Percentiles rank a stretch among this genome's conserved stretches.
Conservation (phyloP, 2,888 invertebrate species). For the Leucophora obtusa region DNA sequence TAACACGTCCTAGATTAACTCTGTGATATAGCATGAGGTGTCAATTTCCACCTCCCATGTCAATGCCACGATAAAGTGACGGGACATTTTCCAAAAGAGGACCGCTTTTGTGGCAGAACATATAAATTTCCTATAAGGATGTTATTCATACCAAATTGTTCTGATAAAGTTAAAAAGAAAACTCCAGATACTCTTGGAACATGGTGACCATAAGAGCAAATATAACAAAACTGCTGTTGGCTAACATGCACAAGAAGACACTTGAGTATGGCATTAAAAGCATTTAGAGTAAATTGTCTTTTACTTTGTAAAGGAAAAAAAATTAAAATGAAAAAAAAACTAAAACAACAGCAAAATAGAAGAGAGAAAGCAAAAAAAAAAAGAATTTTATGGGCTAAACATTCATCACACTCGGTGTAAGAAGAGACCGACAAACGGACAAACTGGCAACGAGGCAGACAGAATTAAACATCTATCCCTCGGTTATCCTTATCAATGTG, state of each 20-base stretch:
- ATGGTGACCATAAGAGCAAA: not conserved
- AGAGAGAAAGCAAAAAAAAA: slow-evolving; percentile 7
- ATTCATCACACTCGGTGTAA: slow-evolving; percentile 41
- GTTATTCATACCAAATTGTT: too few species aligned
- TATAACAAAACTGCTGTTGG: slow-evolving; percentile 18
- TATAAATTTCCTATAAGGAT: too few species aligned
- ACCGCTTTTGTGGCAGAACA: too few species aligned
- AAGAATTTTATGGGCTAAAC: slow-evolving; percentile 47
- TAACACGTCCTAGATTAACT: too few species aligned
- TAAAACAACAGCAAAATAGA: not conserved
- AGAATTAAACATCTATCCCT: not conserved
- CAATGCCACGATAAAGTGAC: too few species aligned
- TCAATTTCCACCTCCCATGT: too few species aligned
- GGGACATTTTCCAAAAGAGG: too few species aligned
- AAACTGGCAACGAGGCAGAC: not conserved
- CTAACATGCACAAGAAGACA: slow-evolving; percentile 10
- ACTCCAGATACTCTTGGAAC: not conserved
- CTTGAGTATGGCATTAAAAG: slow-evolving; percentile 34
- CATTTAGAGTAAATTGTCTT: slow-evolving; percentile 52
- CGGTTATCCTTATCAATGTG: too few species aligned
- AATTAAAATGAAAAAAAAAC: slow-evolving; percentile 16
- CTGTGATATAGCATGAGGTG: too few species aligned
- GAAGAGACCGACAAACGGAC: slow-evolving; percentile 6
- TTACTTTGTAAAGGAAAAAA: slow-evolving; percentile 12
- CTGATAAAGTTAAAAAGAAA: not conserved